phyloP scores from a whole-genome alignment of 2,113 vertebrate genomes.

The Eulacestoma nigropectus region DNA sequence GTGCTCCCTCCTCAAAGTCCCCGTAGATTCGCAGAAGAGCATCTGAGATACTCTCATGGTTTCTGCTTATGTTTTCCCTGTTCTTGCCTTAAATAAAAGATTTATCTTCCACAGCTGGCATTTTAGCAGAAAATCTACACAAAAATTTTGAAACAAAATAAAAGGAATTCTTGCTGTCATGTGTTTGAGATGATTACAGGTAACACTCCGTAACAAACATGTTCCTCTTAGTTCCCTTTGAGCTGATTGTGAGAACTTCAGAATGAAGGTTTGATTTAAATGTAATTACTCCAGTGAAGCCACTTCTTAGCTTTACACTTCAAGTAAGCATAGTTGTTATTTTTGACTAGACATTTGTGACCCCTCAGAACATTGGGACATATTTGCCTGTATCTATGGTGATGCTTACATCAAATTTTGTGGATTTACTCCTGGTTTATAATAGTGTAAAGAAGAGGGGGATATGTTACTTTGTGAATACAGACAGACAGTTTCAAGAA shows the following conservation, averaged over 20 bases:
- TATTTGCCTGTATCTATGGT: neutral
- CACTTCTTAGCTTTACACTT: neutral
- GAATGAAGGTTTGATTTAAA: neutral
- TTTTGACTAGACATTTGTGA: neutral
- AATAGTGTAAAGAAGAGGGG: neutral
- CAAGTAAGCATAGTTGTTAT: neutral
- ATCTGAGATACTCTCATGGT: neutral
- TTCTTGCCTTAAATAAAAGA: neutral
- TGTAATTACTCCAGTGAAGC: neutral
- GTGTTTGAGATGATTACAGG: neutral
- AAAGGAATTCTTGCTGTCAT: neutral
- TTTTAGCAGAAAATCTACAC: neutral
- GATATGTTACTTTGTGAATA: neutral
- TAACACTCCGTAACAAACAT: neutral
- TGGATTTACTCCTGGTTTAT: neutral
- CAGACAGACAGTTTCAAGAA: neutral
- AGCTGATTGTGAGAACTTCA: neutral
- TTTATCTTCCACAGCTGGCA: neutral
- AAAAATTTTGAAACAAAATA: neutral
- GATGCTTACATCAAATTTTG: neutral
- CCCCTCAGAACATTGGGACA: fast-evolving
- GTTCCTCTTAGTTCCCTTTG: neutral
- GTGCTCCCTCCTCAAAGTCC: neutral
- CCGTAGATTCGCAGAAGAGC: neutral
- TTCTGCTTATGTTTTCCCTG: neutral